These are phyloP conservation scores for Trichonephila inaurata DNA, from an alignment of 1,140 invertebrate species.

Conservation along the genomic window DNA sequence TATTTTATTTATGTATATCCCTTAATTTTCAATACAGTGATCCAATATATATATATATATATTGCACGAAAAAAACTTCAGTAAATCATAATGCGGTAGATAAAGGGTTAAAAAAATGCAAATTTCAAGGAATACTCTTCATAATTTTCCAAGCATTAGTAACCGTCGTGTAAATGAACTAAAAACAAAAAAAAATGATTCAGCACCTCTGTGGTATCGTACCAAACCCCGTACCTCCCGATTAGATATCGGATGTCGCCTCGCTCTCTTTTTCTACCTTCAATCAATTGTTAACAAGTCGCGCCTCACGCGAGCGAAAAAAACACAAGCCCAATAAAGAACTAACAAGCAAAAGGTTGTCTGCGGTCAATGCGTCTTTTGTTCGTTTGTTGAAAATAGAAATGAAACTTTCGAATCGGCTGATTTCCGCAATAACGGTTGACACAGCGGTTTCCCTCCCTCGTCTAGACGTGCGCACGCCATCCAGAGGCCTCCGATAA, in stretches of 20 bases:
- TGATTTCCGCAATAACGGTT: slow-evolving; percentile 1
- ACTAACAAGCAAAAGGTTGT: slow-evolving; percentile 8
- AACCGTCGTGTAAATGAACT: too few relatives aligned
- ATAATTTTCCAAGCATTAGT: too few relatives aligned
- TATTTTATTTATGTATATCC: too few relatives aligned
- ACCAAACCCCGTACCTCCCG: background rate
- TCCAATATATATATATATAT: too few relatives aligned
- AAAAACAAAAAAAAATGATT: too few relatives aligned
- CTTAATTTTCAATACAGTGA: too few relatives aligned
- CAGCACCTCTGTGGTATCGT: too few relatives aligned
- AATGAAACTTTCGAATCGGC: background rate
- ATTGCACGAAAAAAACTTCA: too few relatives aligned
- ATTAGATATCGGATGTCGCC: background rate
- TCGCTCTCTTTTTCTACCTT: background rate
- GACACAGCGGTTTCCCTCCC: background rate
- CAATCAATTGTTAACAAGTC: background rate
- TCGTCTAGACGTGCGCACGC: background rate
- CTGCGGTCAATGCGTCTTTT: slow-evolving; percentile 30
- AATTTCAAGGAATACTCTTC: too few relatives aligned
- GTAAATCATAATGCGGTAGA: too few relatives aligned
- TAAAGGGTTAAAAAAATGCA: too few relatives aligned
- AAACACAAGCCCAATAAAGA: background rate
- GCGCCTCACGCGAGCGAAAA: background rate
- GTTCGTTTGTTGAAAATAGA: slow-evolving; percentile 18
- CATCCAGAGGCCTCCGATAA: background rate